Base-by-base conservation (phyloP, 2,797 vertebrate species). In the Manis crassicaudata region DNA sequence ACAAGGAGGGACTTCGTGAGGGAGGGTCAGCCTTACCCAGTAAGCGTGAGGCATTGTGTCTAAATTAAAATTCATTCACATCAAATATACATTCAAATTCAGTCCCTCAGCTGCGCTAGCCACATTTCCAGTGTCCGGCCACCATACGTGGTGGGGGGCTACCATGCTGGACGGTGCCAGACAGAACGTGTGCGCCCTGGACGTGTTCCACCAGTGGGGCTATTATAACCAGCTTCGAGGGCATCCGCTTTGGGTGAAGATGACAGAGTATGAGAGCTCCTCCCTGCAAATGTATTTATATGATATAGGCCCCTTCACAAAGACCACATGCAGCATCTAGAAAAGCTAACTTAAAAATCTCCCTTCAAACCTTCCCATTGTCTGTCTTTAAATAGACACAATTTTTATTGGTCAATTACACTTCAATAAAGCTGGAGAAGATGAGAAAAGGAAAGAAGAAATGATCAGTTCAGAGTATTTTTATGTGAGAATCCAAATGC, bases 1-100 rank as follows among this genome's bases (percentile, higher is more conserved):
- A 92, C 89, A n/a, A 80, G 95, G 60, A 60, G 20, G n/a, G 20
- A 4, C 27, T 96, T 52, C 76, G 37, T 96, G 91, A 98, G 76
- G 75, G 4, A 35, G 35, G n/a, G 52, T 23, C 1, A 54, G 10
- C 32, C 27, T 82, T 52, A 50, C 60, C 50, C 9, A 62, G 79
- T 4, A 12, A 32, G 40, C 10, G 21, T 32, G 20, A 65, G 29
- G 46, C 46, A 46, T 46, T 46, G 46, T 3, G 9, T 60, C 58
- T 8, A 11, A 6, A 67, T 12, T 52, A 43, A 68, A 77, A 76
- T 40, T 46, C 7, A 16, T 43, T 6, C 81, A 46, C 3, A 27
- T 17, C 18, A 13, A 87, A 20, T 81, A 14, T 79, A 79, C 62
- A 56, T 12, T 43, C 21, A 50, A 32, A 29, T 29, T 70, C 46